These are phyloP conservation scores for Salminus brasiliensis DNA, from an alignment of 2,113 vertebrate species.

Conservation along the genomic window DNA sequence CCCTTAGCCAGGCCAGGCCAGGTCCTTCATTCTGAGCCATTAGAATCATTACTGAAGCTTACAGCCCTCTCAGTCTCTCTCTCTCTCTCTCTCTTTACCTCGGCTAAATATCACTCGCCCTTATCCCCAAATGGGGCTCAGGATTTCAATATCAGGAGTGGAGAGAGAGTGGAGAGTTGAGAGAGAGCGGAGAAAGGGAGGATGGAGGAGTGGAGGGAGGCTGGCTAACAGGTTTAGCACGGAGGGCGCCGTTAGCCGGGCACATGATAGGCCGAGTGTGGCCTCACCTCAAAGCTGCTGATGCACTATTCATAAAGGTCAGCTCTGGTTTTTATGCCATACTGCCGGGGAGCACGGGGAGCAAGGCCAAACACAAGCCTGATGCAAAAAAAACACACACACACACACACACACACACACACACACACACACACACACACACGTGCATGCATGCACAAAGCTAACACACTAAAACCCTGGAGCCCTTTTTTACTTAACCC, in stretches of 20 bases:
- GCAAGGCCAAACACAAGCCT: too few species aligned
- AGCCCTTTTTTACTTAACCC: too few species aligned
- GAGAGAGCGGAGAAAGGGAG: too few species aligned
- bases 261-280: not conserved
- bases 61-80: too few species aligned
- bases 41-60: not conserved
- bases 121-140: conserved; percentile 12
- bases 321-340: not conserved
- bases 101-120: not conserved
- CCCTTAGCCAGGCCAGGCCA: not conserved
- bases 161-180: not conserved
- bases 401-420: too few species aligned
- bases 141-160: not conserved
- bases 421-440: too few species aligned
- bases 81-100: not conserved
- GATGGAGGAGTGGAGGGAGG: not conserved
- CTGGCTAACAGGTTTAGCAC: not conserved
- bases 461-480: too few species aligned
- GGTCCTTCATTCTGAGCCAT: not conserved
- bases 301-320: conserved; percentile 38
- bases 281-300: conserved; percentile 11
- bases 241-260: too few species aligned
- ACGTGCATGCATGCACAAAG: too few species aligned
- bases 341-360: not conserved
- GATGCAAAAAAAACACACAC: too few species aligned